Percentiles rank a stretch among this genome's conserved stretches.
Conservation (phyloP, 2,797 vertebrate genomes). For the Botia almorhae region DNA sequence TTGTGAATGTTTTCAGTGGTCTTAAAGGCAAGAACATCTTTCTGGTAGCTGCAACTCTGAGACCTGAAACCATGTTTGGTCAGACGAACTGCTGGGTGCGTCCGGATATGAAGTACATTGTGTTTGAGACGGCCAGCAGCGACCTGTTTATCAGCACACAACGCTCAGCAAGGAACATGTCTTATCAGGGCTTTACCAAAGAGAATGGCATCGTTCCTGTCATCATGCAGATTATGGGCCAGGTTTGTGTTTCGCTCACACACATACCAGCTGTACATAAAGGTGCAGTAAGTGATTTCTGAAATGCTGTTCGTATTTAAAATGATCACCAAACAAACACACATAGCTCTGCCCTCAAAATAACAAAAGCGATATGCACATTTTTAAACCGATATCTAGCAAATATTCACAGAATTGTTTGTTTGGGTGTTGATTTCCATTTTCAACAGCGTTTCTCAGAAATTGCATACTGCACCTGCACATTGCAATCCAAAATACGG, state of each 20-base stretch:
- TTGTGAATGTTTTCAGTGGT: constrained; percentile 71
- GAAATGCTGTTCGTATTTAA: too few relatives aligned
- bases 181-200: constrained; percentile 93
- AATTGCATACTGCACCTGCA: too few relatives aligned
- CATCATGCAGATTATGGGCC: constrained; percentile 92
- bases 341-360: too few relatives aligned
- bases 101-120: constrained; percentile 94
- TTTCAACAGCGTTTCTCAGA: too few relatives aligned
- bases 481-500: too few relatives aligned
- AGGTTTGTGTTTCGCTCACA: constrained; percentile 76
- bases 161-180: constrained; percentile 94
- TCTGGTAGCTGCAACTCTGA: constrained; percentile 93
- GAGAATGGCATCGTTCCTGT: constrained; percentile 89
- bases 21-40: constrained; percentile 90
- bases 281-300: too few relatives aligned
- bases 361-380: too few relatives aligned
- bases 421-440: too few relatives aligned
- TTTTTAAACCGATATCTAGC: too few relatives aligned
- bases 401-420: too few relatives aligned
- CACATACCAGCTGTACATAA: background rate
- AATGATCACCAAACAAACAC: too few relatives aligned
- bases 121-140: constrained; percentile 85
- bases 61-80: constrained; percentile 98
- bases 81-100: constrained; percentile 98
- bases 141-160: constrained; percentile 91